Conservation (phyloP, 2,888 invertebrate species). For the Alsophila aescularia region DNA sequence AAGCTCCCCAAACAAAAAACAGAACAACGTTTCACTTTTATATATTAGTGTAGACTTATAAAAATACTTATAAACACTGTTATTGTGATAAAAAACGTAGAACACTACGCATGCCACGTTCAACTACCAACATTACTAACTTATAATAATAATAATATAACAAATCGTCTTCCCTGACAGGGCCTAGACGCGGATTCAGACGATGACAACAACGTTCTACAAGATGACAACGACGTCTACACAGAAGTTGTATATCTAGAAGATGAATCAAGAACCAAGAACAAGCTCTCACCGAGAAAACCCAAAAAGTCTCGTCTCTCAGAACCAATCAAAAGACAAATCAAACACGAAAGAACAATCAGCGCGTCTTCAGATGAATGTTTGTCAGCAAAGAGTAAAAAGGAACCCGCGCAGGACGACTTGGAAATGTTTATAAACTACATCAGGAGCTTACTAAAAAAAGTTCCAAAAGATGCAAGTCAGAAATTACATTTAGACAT, state of each 20-base stretch:
- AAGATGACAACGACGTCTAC: slow-evolving; percentile 38
- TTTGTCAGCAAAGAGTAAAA: neutral
- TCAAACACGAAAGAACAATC: neutral
- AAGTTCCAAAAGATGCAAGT: slow-evolving; percentile 49
- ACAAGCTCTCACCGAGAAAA: slow-evolving; percentile 1
- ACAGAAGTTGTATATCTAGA: slow-evolving; percentile 59
- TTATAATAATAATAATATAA: no score
- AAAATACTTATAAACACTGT: no score
- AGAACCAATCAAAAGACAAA: neutral
- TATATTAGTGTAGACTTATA: no score
- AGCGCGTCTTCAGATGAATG: slow-evolving; percentile 16
- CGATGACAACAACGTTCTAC: slow-evolving; percentile 24
- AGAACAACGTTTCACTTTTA: no score
- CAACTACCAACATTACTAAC: no score
- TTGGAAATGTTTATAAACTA: slow-evolving; percentile 58
- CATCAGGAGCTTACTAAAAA: slow-evolving; percentile 55
- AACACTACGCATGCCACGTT: no score
- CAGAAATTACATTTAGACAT: slow-evolving; percentile 63
- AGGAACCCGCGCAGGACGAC: slow-evolving; percentile 42
- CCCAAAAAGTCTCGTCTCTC: neutral
- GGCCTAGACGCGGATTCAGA: slow-evolving; percentile 35
- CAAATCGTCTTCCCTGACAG: slow-evolving; percentile 1
- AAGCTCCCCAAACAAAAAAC: no score
- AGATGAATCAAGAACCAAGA: slow-evolving; percentile 31
- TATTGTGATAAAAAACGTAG: no score